Base-by-base conservation (phyloP, 2,888 invertebrate species). In the Oasisia sp. region DNA sequence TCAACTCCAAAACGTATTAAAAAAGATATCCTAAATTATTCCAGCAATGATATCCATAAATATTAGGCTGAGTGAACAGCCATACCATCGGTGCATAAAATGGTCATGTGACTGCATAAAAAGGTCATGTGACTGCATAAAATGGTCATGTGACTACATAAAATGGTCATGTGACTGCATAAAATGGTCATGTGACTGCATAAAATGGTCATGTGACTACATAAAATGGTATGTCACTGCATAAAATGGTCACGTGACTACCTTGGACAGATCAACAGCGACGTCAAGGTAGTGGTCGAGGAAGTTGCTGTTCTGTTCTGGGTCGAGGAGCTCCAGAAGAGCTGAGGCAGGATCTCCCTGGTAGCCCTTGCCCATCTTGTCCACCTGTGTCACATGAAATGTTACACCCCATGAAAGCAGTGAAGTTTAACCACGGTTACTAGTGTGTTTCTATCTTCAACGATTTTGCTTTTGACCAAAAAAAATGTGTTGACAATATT, bases 221-320 rank as follows among this genome's bases (percentile, higher is more conserved):
- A n/a, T n/a, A n/a, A n/a, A n/a, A n/a, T n/a, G 45, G 45, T 45
- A 89, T 11, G 89, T 89, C 32, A 32, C 11, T 12, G 89, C 12
- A 89, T 27, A 90, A n/a, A 90, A 50, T 91, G 38, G 56, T 27
- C 89, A 12, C 38, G 89, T 74, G 27, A 93, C 92, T 94, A 97
- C 97, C 96, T 98, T 98, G 0, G 99, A 99, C 92, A 99, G 97
- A 97, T 99, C 99, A 3, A 99, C 98, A 0, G 99, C 97, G 27
- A 99, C 99, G 96, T 99, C 99, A 92, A 99, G 97, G 96, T 99
- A 99, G 96, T 99, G 99, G 96, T 99, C 99, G 91, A 99, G 97
- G 97, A 99, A 99, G 96, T 99, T 99, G 4, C 98, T 97, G 97
- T 99, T 99, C 96, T 99, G 99, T 96, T 99, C 99, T 0, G 99